A percentile compares a stretch with the other conserved stretches of the same genome.
Conservation (phyloP, 1,140 invertebrate genomes). For the Prorops nasuta region DNA sequence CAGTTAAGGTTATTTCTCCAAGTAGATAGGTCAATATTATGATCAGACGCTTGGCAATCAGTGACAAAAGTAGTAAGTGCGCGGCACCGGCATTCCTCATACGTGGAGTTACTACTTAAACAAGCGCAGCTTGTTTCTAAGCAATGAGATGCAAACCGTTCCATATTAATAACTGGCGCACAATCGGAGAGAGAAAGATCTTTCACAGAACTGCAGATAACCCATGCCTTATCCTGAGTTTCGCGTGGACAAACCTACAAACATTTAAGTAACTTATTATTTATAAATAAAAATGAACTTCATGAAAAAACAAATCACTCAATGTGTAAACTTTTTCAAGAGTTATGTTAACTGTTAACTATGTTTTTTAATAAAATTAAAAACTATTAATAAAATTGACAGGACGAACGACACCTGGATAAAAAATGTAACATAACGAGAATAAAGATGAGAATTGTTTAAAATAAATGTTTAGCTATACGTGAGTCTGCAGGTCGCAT, state of each 20-base stretch:
- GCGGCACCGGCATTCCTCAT: conserved; percentile 67
- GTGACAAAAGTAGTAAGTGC: conserved; percentile 68
- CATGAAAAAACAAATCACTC: no score
- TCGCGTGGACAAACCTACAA: conserved; percentile 57
- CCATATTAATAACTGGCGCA: conserved; percentile 60
- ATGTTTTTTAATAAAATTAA: no score
- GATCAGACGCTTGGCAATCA: conserved; percentile 67
- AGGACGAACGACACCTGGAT: no score
- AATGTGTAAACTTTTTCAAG: no score
- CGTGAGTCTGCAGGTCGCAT: conserved; percentile 55
- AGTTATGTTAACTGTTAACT: no score
- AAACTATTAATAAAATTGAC: no score
- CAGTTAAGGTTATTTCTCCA: conserved; percentile 73
- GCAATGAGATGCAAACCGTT: conserved; percentile 70
- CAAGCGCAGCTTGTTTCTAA: conserved; percentile 73
- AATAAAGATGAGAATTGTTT: no score
- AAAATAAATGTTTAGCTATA: neutral
- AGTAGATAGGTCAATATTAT: conserved; percentile 61
- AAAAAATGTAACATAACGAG: no score
- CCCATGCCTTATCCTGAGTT: conserved; percentile 63
- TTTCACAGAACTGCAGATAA: conserved; percentile 62
- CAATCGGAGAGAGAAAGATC: conserved; percentile 65
- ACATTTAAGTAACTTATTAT: neutral
- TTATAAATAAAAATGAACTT: no score
- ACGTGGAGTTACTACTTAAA: conserved; percentile 52